phyloP scores from a whole-genome alignment of 2,888 invertebrate species.

The Camptogramma bilineatum region DNA sequence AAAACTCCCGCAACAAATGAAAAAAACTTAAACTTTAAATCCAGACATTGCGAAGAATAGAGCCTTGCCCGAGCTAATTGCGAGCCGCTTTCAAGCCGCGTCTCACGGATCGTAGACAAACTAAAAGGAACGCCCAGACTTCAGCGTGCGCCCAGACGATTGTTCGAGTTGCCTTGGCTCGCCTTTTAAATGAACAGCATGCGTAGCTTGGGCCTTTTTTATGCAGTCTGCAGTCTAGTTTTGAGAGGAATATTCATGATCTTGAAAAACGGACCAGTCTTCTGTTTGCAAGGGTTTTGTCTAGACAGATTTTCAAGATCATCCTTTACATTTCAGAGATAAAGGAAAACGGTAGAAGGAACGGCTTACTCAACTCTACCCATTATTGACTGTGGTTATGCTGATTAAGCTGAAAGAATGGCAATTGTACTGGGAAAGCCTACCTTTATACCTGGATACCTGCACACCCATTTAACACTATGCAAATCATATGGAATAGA shows the following conservation, averaged over 20 bases:
- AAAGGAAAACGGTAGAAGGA: too few relatives aligned
- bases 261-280: not conserved
- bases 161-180: conserved; percentile 50
- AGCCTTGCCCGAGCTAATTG: conserved; percentile 67
- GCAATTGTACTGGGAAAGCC: too few relatives aligned
- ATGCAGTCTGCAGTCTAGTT: conserved; percentile 10
- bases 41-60: conserved; percentile 40
- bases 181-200: conserved; percentile 50
- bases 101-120: conserved; percentile 54
- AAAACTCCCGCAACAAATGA: not conserved
- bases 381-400: too few relatives aligned
- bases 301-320: not conserved
- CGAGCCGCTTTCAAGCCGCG: conserved; percentile 66
- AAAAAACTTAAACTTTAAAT: conserved; percentile 25
- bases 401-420: too few relatives aligned
- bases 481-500: too few relatives aligned
- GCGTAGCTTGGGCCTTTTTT: conserved; percentile 30
- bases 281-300: not conserved
- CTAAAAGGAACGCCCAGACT: conserved; percentile 62
- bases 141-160: conserved; percentile 49
- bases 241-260: not conserved
- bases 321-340: not conserved
- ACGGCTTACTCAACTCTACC: too few relatives aligned
- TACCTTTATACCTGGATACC: too few relatives aligned
- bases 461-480: too few relatives aligned